Base-by-base conservation (phyloP, 2,113 vertebrate genomes). In the Gila orcuttii region DNA sequence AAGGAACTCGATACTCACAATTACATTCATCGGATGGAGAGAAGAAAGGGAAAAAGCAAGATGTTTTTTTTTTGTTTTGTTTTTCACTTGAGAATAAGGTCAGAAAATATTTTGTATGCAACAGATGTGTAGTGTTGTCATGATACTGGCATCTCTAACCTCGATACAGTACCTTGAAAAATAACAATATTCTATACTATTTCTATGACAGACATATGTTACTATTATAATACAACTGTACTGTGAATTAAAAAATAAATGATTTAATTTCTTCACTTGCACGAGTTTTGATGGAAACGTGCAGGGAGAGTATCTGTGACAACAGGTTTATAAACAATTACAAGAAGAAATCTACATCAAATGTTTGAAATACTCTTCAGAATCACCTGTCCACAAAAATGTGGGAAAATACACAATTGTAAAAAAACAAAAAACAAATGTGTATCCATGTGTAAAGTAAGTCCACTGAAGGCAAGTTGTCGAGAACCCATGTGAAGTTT, bases 11-110 rank as follows among this genome's bases (percentile, higher is more conserved):
- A 59, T 74, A 83, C 5, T 82, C 90, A 81, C 91, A 94, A 93
- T 93, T 85, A 86, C 90, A 92, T 90, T 90, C 89, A 86, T 84
- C 85, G 81, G 88, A 88, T 66, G 66, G 86, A 87, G 79, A 90
- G 87, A 89, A 91, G 84, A 91, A 92, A 87, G 66, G 75, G 77
- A 85, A 87, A 68, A 76, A 73, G 86, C 90, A 85, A 86, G 90
- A 91, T 78, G 88, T 39, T 39, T 8, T 89, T 89, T 69, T 15
- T 36, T 64, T 68, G 23, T 39, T 8, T 89, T 89, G 62, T 15
- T 36, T 64, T 68, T 69, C 50, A 69, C 28, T 21, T 13, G 50
- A 28, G 60, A 76, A 84, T 64, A 78, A 55, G 31, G 28, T 25
- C 15, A 55, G 45, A 85, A 57, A 45, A 57, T 78, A 78, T 76